A percentile compares a stretch with the other conserved stretches of the same genome.
phyloP scores from a whole-genome alignment of 1,140 invertebrate species.

The Campoletis sonorensis region DNA sequence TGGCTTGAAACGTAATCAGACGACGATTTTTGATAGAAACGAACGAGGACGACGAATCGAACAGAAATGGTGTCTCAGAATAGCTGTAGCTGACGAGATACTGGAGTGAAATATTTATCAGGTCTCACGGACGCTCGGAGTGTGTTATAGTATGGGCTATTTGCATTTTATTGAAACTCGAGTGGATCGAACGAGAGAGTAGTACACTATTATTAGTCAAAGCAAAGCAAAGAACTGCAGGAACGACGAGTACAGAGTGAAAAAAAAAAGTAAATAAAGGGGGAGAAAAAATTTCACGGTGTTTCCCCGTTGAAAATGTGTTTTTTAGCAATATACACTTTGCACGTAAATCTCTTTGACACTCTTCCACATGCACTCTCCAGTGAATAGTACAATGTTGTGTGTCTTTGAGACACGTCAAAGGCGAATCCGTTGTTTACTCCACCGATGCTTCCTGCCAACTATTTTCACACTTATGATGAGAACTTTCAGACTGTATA shows the following conservation, averaged over 20 bases:
- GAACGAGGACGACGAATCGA: too few relatives aligned
- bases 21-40: too few relatives aligned
- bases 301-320: background rate
- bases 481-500: background rate
- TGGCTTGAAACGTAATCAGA: too few relatives aligned
- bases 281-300: background rate
- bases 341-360: background rate
- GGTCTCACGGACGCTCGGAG: too few relatives aligned
- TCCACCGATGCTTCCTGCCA: background rate
- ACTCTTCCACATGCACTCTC: background rate
- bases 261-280: too few relatives aligned
- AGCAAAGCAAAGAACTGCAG: background rate
- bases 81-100: too few relatives aligned
- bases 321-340: background rate
- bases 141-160: background rate
- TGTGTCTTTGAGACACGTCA: conserved; percentile 1
- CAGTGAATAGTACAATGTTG: background rate
- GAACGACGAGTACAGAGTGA: background rate
- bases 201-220: background rate
- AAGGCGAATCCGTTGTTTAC: background rate
- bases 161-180: conserved; percentile 9
- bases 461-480: background rate
- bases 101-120: too few relatives aligned
- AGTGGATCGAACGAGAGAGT: conserved; percentile 1
- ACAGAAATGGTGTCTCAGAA: too few relatives aligned